Evolutionary conservation across 2,113 vertebrate species (phyloP).

Genomic region (Phocoena phocoena): DNA sequence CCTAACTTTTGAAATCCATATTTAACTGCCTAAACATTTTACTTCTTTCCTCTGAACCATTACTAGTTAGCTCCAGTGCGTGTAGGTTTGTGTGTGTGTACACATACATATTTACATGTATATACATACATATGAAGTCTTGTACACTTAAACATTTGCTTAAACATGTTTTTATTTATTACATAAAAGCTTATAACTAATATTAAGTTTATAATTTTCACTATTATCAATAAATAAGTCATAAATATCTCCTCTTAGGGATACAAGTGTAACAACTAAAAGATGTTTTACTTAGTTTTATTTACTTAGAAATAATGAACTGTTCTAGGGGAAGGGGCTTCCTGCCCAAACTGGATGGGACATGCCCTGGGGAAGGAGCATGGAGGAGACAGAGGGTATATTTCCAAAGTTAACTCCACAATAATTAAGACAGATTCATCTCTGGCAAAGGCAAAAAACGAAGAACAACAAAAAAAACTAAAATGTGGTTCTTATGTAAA

Average conservation of each 20-base stretch:
- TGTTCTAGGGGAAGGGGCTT: not conserved
- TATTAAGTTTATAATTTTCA: not conserved
- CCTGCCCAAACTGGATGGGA: not conserved
- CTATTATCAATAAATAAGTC: not conserved
- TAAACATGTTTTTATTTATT: not conserved
- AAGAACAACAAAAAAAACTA: not conserved
- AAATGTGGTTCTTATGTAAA: not conserved
- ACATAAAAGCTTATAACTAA: not conserved
- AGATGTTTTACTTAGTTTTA: not conserved
- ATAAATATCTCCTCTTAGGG: not conserved
- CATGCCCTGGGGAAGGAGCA: not conserved
- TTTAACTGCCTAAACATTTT: not conserved
- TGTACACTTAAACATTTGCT: not conserved
- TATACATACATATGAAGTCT: not conserved
- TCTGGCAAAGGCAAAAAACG: not conserved
- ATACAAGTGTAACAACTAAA: not conserved
- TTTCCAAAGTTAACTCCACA: not conserved
- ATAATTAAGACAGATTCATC: conserved; percentile 48
- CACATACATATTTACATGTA: not conserved
- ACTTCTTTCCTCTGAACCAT: not conserved
- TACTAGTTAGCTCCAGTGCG: not conserved
- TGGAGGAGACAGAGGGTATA: not conserved
- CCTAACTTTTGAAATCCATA: not conserved
- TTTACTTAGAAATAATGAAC: not conserved
- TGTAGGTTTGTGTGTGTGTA: not conserved